Evolutionary conservation across 2,113 vertebrate genomes (phyloP).

Genomic region (Elachura formosa): DNA sequence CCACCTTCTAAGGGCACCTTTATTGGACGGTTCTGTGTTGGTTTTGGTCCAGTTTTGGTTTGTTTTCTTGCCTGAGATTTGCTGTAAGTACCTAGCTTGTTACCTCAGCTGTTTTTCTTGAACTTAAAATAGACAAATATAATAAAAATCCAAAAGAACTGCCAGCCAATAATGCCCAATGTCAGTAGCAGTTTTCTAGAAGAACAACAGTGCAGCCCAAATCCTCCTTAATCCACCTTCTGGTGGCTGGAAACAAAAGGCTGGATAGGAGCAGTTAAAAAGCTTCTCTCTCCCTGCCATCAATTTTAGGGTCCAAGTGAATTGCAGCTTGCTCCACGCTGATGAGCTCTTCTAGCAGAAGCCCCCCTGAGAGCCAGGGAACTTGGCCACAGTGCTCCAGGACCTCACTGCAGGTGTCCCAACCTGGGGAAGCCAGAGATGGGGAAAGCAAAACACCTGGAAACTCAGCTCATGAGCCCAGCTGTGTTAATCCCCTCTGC

Average conservation of each 20-base stretch:
- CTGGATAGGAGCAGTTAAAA: not conserved
- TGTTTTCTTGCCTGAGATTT: not conserved
- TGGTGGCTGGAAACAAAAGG: not conserved
- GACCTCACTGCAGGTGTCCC: not conserved
- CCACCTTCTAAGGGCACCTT: not conserved
- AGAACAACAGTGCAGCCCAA: not conserved
- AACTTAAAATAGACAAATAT: not conserved
- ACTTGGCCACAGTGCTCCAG: fast-evolving
- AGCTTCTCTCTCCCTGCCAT: not conserved
- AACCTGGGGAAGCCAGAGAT: fast-evolving
- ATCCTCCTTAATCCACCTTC: not conserved
- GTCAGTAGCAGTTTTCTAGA: not conserved
- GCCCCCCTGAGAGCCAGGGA: fast-evolving
- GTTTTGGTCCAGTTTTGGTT: not conserved
- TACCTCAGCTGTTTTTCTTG: not conserved
- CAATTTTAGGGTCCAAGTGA: not conserved
- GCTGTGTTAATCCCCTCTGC: not conserved
- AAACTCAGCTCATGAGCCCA: not conserved
- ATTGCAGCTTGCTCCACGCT: not conserved
- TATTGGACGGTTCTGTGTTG: not conserved
- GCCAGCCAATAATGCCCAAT: not conserved
- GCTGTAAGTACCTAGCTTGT: not conserved
- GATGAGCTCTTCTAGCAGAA: not conserved
- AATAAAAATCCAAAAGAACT: not conserved
- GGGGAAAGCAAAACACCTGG: not conserved